Conservation (phyloP, 2,113 vertebrate species). For the Archocentrus centrarchus region DNA sequence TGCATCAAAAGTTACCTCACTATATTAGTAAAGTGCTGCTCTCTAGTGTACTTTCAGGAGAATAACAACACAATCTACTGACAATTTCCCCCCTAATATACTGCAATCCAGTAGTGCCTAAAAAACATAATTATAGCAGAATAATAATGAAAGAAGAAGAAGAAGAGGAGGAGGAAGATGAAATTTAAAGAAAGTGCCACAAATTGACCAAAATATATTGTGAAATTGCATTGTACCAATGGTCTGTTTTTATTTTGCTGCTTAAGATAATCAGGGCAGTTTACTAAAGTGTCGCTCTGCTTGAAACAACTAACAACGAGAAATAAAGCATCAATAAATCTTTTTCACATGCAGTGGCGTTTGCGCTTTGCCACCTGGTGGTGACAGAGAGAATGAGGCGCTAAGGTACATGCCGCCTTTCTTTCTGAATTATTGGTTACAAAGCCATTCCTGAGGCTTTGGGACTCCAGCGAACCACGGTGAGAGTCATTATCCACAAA, state of each 20-base stretch:
- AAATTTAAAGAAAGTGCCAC: not conserved
- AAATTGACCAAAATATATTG: no score
- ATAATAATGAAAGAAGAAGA: not conserved
- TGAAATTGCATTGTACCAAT: no score
- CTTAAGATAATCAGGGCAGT: not conserved
- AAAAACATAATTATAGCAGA: no score
- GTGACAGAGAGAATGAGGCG: not conserved
- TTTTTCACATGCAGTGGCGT: not conserved
- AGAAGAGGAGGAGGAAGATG: not conserved
- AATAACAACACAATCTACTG: not conserved
- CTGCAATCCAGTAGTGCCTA: no score
- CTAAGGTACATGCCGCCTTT: no score
- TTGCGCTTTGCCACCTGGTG: not conserved
- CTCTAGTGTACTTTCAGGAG: not conserved
- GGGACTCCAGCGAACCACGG: no score
- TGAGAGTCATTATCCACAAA: no score
- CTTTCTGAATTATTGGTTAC: no score
- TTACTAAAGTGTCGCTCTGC: not conserved
- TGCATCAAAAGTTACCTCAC: no score
- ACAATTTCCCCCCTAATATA: no score
- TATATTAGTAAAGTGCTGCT: not conserved
- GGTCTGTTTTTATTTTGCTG: not conserved
- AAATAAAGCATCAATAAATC: not conserved
- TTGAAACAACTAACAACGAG: not conserved
- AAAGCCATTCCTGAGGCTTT: no score